These are phyloP conservation scores for Perizoma flavofasciatum DNA, from an alignment of 2,888 invertebrate species.

Conservation along the genomic window DNA sequence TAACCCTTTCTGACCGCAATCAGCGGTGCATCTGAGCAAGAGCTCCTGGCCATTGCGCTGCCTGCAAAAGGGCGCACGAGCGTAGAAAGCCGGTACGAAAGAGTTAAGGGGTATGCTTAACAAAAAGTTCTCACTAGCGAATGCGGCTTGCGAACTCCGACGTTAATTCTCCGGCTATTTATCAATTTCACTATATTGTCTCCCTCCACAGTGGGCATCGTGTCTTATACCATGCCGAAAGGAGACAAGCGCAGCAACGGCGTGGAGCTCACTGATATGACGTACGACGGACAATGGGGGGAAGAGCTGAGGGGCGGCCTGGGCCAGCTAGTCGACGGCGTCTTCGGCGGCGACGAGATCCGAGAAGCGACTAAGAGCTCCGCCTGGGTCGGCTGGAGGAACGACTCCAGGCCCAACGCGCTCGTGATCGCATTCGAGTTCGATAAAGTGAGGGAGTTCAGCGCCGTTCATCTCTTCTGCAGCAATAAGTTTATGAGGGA, in stretches of 20 bases:
- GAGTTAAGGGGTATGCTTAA: too few species aligned
- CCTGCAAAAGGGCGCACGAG: too few species aligned
- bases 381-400: constrained; percentile 97
- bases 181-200: not conserved
- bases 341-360: constrained; percentile 88
- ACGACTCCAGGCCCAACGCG: constrained; percentile 86
- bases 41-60: too few species aligned
- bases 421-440: constrained; percentile 91
- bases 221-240: constrained; percentile 94
- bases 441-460: constrained; percentile 94
- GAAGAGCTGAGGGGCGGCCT: constrained; percentile 90
- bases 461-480: constrained; percentile 90
- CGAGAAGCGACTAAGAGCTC: constrained; percentile 84
- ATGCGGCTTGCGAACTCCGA: too few species aligned
- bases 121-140: too few species aligned
- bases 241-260: constrained; percentile 92
- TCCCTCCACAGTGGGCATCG: constrained; percentile 87
- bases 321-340: constrained; percentile 93
- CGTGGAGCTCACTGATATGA: constrained; percentile 92
- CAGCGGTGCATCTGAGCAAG: too few species aligned
- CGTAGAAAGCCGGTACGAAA: too few species aligned
- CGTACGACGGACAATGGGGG: constrained; percentile 94
- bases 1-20: too few species aligned
- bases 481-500: constrained; percentile 94
- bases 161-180: too few species aligned